Conservation (phyloP, 2,888 invertebrate species). For the Plutella xylostella region DNA sequence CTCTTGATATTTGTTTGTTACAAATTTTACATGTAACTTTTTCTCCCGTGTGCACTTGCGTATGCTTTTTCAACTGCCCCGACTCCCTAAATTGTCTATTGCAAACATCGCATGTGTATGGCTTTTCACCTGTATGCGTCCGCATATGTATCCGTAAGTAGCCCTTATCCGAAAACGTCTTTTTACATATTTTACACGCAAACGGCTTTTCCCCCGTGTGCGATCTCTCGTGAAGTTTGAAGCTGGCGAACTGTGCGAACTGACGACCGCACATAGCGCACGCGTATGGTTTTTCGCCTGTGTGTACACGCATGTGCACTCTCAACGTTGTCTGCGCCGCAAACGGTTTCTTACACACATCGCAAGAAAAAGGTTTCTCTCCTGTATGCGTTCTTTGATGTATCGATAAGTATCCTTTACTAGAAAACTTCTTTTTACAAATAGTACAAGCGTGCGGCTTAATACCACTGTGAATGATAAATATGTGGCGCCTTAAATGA, state of each 20-base stretch:
- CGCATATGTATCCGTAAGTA: conserved; percentile 57
- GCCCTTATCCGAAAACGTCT: conserved; percentile 52
- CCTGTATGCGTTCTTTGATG: conserved; percentile 55
- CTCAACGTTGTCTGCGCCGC: conserved; percentile 53
- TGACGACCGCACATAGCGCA: conserved; percentile 46
- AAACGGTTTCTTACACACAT: conserved; percentile 51
- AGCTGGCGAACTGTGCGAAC: conserved; percentile 57
- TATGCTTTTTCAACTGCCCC: conserved; percentile 48
- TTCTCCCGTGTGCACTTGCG: conserved; percentile 44
- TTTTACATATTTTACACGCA: conserved; percentile 46
- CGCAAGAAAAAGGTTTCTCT: conserved; percentile 44
- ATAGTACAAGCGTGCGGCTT: conserved; percentile 44
- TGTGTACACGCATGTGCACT: conserved; percentile 55
- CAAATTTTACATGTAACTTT: conserved; percentile 57
- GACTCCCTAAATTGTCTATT: conserved; percentile 48
- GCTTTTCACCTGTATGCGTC: conserved; percentile 50
- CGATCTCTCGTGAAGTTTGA: conserved; percentile 48
- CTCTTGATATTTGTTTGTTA: conserved; percentile 54
- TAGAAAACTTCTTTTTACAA: conserved; percentile 51
- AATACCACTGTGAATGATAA: conserved; percentile 45
- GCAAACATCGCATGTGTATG: conserved; percentile 45
- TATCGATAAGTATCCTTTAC: conserved; percentile 50
- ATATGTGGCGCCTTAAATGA: conserved; percentile 51
- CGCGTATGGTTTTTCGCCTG: conserved; percentile 47
- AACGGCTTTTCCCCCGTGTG: conserved; percentile 53